Evolutionary conservation across 2,113 vertebrate species (phyloP), one percentile per base, ranked within the genome.

Genomic region (Gallinago media): DNA sequence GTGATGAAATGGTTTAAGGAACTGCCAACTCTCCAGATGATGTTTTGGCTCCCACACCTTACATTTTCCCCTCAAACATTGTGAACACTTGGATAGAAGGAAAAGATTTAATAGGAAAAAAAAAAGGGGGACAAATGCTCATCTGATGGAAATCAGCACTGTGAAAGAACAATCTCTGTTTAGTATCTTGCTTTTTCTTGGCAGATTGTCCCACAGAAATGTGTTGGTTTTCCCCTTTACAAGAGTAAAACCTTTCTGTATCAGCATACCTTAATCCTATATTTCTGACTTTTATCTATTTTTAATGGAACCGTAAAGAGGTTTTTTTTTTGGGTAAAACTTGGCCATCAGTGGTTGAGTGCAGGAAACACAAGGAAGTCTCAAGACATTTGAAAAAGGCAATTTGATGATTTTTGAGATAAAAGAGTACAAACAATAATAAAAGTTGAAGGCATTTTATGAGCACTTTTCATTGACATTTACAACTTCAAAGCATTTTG

Each of bases 391-490:
- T 91, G 80, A 85, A 95, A 91, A 72, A 55, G n/a, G 36, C 18
- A 50, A 7, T 83, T 70, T 94, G 93, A 66, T 78, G 26, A 84
- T 93, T 90, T 94, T 95, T 76, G 26, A 89, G 88, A 92, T 95
- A 93, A 87, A 92, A 86, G 65, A 80, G 8, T n/a, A 74, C 94
- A 96, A 96, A 93, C 61, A 93, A 80, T 86, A 95, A 71, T 88
- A 94, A 90, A 95, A 77, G 36, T 59, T 42, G 34, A 74, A 90
- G 50, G 61, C 36, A 86, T 90, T 96, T 95, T 92, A 94, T 74
- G 72, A 92, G 68, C 61, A 55, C 72, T 97, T 88, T 84, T 91
- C 76, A 81, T 38, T 92, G 78, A 78, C 65, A 59, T 86, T 50
- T 92, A 74, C 8, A 63, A 74, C 88, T 88, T 95, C 92, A 96